These are phyloP conservation scores for Ceramica pisi DNA, from an alignment of 2,888 invertebrate species.

Conservation along the genomic window DNA sequence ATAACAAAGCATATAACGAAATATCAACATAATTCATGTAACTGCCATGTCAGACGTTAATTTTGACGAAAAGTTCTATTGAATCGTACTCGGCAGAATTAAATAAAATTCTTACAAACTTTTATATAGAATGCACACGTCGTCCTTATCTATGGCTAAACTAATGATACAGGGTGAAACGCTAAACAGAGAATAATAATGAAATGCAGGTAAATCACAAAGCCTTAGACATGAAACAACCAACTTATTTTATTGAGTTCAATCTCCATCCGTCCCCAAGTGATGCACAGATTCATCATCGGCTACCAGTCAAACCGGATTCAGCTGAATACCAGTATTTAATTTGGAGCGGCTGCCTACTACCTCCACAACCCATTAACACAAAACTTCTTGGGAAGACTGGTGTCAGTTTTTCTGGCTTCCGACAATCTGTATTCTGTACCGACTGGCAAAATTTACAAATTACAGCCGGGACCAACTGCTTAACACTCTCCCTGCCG, in stretches of 20 bases:
- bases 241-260: neutral
- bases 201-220: constrained; percentile 54
- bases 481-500: no score
- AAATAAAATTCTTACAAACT: constrained; percentile 17
- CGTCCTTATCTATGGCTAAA: constrained; percentile 29
- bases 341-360: no score
- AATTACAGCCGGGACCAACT: no score
- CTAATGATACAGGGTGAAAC: constrained; percentile 38
- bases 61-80: constrained; percentile 20
- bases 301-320: no score
- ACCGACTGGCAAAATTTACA: no score
- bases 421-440: no score
- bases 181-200: constrained; percentile 16
- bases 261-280: neutral
- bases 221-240: constrained; percentile 7
- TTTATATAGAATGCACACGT: constrained; percentile 12
- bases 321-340: no score
- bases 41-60: constrained; percentile 21
- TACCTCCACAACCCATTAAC: no score
- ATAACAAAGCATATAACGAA: constrained; percentile 10
- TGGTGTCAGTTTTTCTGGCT: no score
- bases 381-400: no score
- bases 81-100: constrained; percentile 12
- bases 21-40: constrained; percentile 1
- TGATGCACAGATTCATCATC: no score